Evolutionary conservation across 2,797 vertebrate species (phyloP).

Genomic region (Coregonus suidteri): DNA sequence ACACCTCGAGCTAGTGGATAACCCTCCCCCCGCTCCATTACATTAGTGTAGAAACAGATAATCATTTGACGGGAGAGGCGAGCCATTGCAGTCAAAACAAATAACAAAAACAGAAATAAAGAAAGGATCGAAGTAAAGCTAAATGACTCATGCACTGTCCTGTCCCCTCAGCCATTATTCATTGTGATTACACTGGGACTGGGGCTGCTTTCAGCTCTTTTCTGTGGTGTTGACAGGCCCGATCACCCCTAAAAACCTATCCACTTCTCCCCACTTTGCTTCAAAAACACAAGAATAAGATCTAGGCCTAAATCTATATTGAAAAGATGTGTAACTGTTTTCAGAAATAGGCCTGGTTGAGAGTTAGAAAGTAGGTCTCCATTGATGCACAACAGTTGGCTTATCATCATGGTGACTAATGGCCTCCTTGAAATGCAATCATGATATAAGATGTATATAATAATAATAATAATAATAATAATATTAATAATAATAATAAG

Average conservation of each 20-base stretch:
- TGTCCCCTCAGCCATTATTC: conserved; percentile 17
- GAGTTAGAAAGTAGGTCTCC: background rate
- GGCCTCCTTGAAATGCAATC: background rate
- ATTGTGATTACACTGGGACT: background rate
- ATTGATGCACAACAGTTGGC: background rate
- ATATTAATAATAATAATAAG: too few relatives aligned
- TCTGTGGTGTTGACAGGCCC: background rate
- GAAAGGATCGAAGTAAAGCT: conserved; percentile 14
- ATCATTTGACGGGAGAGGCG: too few relatives aligned
- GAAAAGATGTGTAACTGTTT: background rate
- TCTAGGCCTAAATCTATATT: background rate
- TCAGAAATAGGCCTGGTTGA: background rate
- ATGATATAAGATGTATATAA: background rate
- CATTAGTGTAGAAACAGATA: too few relatives aligned
- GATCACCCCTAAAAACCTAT: background rate
- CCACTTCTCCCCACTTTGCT: background rate
- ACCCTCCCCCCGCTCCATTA: too few relatives aligned
- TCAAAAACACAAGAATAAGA: background rate
- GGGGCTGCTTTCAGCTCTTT: background rate
- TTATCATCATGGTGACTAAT: too few relatives aligned
- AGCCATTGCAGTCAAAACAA: too few relatives aligned
- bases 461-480: too few relatives aligned
- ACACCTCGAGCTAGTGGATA: too few relatives aligned
- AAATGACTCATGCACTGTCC: conserved; percentile 14
- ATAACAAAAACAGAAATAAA: conserved; percentile 20